These are phyloP conservation scores for Toxostoma redivivum DNA, from an alignment of 2,113 vertebrate genomes.

Conservation along the genomic window DNA sequence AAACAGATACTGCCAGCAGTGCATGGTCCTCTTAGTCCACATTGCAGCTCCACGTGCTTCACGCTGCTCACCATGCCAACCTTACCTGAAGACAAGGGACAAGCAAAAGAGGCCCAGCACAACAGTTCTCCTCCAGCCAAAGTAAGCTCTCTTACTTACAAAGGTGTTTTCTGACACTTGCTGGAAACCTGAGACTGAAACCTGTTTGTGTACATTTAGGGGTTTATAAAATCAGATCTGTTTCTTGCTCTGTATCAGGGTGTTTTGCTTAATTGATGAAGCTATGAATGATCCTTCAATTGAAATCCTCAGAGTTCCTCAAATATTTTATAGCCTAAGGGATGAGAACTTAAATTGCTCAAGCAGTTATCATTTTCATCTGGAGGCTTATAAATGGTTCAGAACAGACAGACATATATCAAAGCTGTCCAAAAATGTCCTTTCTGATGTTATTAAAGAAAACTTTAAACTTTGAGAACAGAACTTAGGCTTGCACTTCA, in stretches of 20 bases:
- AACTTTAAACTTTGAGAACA: background rate
- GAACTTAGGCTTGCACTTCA: background rate
- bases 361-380: background rate
- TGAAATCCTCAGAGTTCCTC: background rate
- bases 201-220: background rate
- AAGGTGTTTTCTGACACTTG: background rate
- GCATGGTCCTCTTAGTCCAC: conserved; percentile 40
- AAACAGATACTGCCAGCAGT: conserved; percentile 35
- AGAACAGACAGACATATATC: background rate
- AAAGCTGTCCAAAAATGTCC: background rate
- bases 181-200: background rate
- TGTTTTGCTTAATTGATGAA: background rate
- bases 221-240: background rate
- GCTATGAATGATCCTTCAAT: background rate
- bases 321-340: background rate
- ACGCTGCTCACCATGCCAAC: conserved; percentile 84
- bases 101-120: conserved; percentile 80
- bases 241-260: background rate
- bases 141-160: conserved; percentile 63
- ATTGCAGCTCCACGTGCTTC: conserved; percentile 38
- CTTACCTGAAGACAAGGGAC: conserved; percentile 88
- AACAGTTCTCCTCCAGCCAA: conserved; percentile 73
- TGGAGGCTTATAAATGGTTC: background rate
- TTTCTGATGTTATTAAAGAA: background rate
- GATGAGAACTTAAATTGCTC: background rate